These are phyloP conservation scores for Saccopteryx leptura DNA, from an alignment of 2,113 vertebrate species.

Conservation along the genomic window DNA sequence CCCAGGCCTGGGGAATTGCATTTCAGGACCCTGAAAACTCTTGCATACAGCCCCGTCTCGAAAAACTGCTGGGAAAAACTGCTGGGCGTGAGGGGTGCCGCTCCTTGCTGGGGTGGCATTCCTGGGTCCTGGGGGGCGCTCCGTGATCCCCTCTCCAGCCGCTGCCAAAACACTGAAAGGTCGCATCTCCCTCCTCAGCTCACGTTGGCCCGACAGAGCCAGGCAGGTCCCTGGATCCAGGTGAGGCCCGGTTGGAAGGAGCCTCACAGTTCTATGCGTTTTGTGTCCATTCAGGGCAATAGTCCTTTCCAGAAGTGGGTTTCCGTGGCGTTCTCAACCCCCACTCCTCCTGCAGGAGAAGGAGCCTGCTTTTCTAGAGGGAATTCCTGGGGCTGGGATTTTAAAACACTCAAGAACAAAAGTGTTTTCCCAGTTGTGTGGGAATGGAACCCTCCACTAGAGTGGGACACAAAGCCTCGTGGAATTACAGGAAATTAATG, in stretches of 20 bases:
- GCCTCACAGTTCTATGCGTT: background rate
- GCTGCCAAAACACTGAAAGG: background rate
- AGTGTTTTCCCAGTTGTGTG: conserved; percentile 87
- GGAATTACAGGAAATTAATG: conserved; percentile 82
- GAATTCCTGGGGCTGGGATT: conserved; percentile 83
- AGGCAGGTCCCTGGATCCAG: background rate
- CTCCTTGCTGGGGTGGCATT: background rate
- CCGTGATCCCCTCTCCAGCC: background rate
- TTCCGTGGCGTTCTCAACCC: background rate
- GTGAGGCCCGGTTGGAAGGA: conserved; percentile 47
- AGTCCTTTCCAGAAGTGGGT: background rate
- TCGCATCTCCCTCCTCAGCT: background rate
- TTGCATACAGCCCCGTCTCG: background rate
- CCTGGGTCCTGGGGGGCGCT: background rate
- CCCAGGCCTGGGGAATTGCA: background rate
- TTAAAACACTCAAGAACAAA: conserved; percentile 83
- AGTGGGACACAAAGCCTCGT: conserved; percentile 63
- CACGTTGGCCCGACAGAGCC: background rate
- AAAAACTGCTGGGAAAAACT: background rate
- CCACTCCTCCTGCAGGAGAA: conserved; percentile 47
- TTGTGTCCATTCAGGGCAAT: background rate
- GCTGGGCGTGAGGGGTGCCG: background rate
- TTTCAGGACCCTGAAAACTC: conserved; percentile 25
- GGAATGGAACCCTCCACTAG: conserved; percentile 81
- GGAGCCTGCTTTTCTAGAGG: conserved; percentile 74